phyloP scores from a whole-genome alignment of 2,888 invertebrate species.

The Eristalis intricaria region DNA sequence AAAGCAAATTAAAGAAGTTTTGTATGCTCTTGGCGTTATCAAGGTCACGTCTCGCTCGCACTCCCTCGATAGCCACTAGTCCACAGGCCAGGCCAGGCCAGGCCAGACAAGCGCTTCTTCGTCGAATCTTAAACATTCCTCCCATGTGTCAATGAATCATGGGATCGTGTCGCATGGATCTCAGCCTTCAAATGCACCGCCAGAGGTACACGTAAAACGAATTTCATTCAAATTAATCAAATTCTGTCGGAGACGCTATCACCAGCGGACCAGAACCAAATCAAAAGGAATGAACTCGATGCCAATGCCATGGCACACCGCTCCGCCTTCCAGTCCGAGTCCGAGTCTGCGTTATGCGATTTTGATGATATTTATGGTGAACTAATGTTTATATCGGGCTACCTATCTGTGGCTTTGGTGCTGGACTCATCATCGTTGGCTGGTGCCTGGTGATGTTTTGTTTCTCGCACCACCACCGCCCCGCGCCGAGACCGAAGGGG shows the following conservation, averaged over 20 bases:
- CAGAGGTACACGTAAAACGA: conserved; percentile 56
- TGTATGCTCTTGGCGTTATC: conserved; percentile 46
- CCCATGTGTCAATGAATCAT: conserved; percentile 65
- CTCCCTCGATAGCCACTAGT: background rate
- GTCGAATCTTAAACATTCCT: conserved; percentile 44
- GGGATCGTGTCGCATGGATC: conserved; percentile 39
- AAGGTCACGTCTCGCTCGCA: conserved; percentile 40
- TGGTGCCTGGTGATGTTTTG: conserved; percentile 31
- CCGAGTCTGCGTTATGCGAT: conserved; percentile 47
- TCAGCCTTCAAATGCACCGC: conserved; percentile 38
- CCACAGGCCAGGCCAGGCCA: background rate
- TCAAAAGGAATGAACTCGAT: conserved; percentile 18
- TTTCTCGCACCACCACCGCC: background rate
- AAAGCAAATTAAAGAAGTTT: conserved; percentile 33
- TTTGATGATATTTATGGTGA: conserved; percentile 64
- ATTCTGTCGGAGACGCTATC: conserved; percentile 61
- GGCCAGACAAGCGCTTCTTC: background rate
- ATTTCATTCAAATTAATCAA: conserved; percentile 70
- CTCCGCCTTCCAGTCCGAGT: background rate
- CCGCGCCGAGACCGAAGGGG: background rate
- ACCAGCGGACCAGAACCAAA: conserved; percentile 54
- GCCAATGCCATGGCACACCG: background rate
- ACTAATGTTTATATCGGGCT: conserved; percentile 54
- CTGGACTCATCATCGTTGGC: background rate
- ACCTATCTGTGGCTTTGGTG: conserved; percentile 20